phyloP scores from a whole-genome alignment of 1,140 invertebrate species.

The Phymastichus coffea region DNA sequence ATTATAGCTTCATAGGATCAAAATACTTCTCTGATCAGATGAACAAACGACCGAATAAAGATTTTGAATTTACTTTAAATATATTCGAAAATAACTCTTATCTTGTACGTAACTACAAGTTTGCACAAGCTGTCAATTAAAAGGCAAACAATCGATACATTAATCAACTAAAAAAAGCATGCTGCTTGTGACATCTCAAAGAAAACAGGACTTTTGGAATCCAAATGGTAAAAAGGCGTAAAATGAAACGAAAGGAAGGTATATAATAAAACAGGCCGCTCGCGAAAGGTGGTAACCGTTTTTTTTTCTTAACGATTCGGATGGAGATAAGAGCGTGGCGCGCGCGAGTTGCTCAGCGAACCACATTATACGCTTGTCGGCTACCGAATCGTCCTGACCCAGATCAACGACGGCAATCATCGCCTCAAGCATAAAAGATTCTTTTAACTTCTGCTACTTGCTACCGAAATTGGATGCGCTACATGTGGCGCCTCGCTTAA shows the following conservation, averaged over 20 bases:
- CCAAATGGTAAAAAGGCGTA: slow-evolving; percentile 26
- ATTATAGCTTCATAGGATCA: too few species aligned
- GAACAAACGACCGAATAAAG: too few species aligned
- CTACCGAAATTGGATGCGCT: not conserved
- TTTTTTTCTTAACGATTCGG: slow-evolving; percentile 38
- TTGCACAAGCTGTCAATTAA: too few species aligned
- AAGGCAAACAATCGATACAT: too few species aligned
- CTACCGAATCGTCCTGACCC: slow-evolving; percentile 51
- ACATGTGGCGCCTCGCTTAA: not conserved
- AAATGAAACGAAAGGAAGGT: slow-evolving; percentile 34
- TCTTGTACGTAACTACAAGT: too few species aligned
- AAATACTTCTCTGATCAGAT: too few species aligned
- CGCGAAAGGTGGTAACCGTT: slow-evolving; percentile 38
- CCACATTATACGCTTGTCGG: slow-evolving; percentile 41
- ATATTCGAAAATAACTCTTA: too few species aligned
- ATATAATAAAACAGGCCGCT: slow-evolving; percentile 26
- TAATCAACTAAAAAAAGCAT: too few species aligned
- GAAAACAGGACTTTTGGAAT: slow-evolving; percentile 18
- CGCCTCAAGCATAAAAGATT: slow-evolving; percentile 28
- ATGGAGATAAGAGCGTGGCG: slow-evolving; percentile 38
- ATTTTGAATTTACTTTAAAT: too few species aligned
- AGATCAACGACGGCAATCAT: slow-evolving; percentile 34
- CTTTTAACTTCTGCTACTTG: not conserved
- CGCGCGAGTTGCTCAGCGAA: slow-evolving; percentile 9
- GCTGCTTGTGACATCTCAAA: too few species aligned